Evolutionary conservation across 1,140 invertebrate species (phyloP), one percentile per base, ranked within the genome.

Genomic region (Myzus persicae): DNA sequence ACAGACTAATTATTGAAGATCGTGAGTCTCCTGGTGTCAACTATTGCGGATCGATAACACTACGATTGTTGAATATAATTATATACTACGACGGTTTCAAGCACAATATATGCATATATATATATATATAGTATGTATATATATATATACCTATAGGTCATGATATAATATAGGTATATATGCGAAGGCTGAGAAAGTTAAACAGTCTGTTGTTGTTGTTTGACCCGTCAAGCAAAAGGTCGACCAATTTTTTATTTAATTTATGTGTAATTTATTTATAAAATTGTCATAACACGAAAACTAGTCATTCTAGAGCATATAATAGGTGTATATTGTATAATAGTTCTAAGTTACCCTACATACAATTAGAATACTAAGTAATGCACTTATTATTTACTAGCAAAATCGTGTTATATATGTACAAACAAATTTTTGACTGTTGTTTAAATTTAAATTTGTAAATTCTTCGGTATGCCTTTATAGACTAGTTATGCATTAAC

Each of bases 21-120:
- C 91, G 91, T 93, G 91, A 93, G 91, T 93, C 91, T 93, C 91
- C 76, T 82, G 91, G 91, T 93, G 91, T 93, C 91, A 93, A 93
- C 20, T 51, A 51, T 93, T 84, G 91, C 91, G 51, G 51, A 93
- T 93, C 91, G 91, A 51, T 84, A 44, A 40, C 46, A 18, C 91
- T 46, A 46, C 44, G 40, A 31, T n/a, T 67, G 31, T 67, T 67
- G 59, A n/a, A 67, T 67, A 18, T 67, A 67, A 67, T 67, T n/a
- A 67, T 67, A 18, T 67, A n/a, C 11, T 67, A 67, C 59, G 11
- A 67, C 26, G 26, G 59, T 67, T 67, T n/a, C 14, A 67, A 11
- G 11, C 14, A 67, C 59, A n/a, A 67, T 67, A 67, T 26, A 54
- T 24, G n/a, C n/a, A n/a, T 46, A 54, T 67, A n/a, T 67, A 67